Evolutionary conservation across 2,797 vertebrate species (phyloP).

Genomic region (Apodemus agrarius): DNA sequence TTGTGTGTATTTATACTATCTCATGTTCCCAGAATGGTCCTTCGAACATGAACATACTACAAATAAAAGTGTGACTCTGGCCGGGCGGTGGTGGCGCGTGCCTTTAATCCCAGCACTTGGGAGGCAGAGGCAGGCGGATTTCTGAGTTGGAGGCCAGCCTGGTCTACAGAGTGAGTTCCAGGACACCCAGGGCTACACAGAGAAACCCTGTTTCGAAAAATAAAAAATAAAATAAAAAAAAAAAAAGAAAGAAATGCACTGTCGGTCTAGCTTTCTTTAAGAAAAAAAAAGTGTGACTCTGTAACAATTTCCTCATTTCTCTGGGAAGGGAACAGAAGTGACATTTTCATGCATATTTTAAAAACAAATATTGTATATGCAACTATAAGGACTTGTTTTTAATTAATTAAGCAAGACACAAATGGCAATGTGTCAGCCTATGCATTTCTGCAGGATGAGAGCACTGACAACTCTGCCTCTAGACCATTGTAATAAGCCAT

Average conservation of each 20-base stretch:
- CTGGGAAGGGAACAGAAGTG: background rate
- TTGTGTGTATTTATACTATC: conserved; percentile 77
- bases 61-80: conserved; percentile 75
- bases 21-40: conserved; percentile 78
- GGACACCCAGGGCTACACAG: no score
- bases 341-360: conserved; percentile 73
- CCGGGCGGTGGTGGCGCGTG: no score
- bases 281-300: conserved; percentile 76
- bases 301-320: conserved; percentile 69
- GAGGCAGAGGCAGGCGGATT: no score
- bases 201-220: no score
- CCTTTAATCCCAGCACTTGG: no score
- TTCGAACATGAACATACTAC: conserved; percentile 55
- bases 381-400: conserved; percentile 65
- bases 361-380: conserved; percentile 75
- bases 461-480: conserved; percentile 51
- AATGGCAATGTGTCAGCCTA: conserved; percentile 80
- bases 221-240: no score
- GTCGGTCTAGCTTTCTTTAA: no score
- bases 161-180: no score
- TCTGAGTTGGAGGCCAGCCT: no score
- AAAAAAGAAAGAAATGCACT: no score
- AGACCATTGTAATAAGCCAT: conserved; percentile 14
- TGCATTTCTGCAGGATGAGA: conserved; percentile 30
- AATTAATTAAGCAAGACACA: conserved; percentile 73